Percentiles rank a stretch among this genome's conserved stretches.
phyloP scores from a whole-genome alignment of 2,888 invertebrate genomes.

The Dryocosmus kuriphilus region DNA sequence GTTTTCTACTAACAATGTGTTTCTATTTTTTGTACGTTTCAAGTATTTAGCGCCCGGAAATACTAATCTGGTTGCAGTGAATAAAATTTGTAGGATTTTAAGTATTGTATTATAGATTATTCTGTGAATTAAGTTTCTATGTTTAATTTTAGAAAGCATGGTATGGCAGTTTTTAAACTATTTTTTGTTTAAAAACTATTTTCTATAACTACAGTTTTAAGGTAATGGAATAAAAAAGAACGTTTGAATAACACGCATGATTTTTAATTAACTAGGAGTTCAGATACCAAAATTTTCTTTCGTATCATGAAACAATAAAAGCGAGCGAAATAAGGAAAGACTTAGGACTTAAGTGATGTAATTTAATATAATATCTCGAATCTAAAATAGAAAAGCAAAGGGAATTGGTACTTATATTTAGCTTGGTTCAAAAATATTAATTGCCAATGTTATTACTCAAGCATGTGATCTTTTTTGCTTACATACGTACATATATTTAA shows the following conservation, averaged over 20 bases:
- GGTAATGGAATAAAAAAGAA: too few species aligned
- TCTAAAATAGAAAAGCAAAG: neutral
- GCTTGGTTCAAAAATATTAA: constrained; percentile 1
- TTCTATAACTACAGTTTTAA: too few species aligned
- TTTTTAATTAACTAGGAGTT: too few species aligned
- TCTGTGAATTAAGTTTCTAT: neutral
- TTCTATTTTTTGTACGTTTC: neutral
- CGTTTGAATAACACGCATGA: too few species aligned
- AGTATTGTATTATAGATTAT: neutral
- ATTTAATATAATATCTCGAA: too few species aligned
- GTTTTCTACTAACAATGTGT: neutral
- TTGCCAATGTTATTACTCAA: constrained; percentile 1
- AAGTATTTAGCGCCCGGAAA: neutral
- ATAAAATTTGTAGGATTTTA: neutral
- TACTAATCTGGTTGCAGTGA: neutral
- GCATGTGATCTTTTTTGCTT: constrained; percentile 16
- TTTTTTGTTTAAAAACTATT: too few species aligned
- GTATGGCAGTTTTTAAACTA: too few species aligned
- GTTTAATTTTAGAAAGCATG: too few species aligned
- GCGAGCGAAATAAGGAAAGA: too few species aligned
- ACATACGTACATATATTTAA: neutral
- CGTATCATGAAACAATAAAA: too few species aligned
- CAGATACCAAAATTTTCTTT: too few species aligned
- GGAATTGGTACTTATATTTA: neutral
- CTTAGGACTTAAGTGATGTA: too few species aligned